A percentile compares a stretch with the other conserved stretches of the same genome.
Conservation (phyloP, 2,113 vertebrate species). For the Scartelaos histophorus region DNA sequence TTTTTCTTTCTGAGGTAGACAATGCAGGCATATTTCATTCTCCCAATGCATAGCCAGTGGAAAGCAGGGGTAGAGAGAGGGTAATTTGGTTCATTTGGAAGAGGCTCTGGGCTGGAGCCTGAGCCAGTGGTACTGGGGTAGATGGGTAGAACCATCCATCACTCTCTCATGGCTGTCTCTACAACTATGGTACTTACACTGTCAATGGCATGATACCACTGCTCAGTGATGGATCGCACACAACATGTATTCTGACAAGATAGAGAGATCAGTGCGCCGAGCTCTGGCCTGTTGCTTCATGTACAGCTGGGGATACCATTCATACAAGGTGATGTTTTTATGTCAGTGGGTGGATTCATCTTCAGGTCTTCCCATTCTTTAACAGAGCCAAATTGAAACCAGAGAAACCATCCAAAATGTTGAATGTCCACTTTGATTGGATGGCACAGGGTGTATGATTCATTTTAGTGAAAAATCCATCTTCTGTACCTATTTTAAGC, state of each 20-base stretch:
- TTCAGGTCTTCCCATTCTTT: conserved; percentile 43
- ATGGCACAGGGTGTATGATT: conserved; percentile 25
- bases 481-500: conserved; percentile 54
- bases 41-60: conserved; percentile 67
- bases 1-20: conserved; percentile 81
- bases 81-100: conserved; percentile 67
- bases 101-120: conserved; percentile 56
- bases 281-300: conserved; percentile 44
- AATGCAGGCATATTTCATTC: conserved; percentile 79
- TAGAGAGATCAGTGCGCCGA: conserved; percentile 64
- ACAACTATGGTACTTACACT: conserved; percentile 57
- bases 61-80: conserved; percentile 43
- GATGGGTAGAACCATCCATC: conserved; percentile 63
- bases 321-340: conserved; percentile 23
- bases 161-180: conserved; percentile 58
- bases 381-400: conserved; percentile 38
- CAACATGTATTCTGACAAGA: conserved; percentile 61
- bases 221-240: conserved; percentile 66
- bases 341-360: conserved; percentile 32
- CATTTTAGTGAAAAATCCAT: conserved; percentile 37
- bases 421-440: conserved; percentile 14
- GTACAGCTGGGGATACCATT: conserved; percentile 42
- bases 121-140: conserved; percentile 47
- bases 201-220: conserved; percentile 59
- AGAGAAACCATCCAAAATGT: conserved; percentile 11